A percentile compares a stretch with the other conserved stretches of the same genome.
phyloP scores from a whole-genome alignment of 1,140 invertebrate species.

The Brachionus rubens region DNA sequence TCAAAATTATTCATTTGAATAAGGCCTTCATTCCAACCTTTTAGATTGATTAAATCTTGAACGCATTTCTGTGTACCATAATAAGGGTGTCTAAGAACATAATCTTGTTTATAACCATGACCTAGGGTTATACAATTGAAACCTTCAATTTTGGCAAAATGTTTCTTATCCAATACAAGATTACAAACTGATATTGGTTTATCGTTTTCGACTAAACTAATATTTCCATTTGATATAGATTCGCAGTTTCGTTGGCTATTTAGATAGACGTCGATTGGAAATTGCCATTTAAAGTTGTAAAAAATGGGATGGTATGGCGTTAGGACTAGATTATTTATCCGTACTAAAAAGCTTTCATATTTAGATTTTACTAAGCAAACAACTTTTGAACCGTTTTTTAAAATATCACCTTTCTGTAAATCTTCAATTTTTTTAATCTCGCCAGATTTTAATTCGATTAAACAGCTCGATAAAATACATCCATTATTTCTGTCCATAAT shows the following conservation, averaged over 20 bases:
- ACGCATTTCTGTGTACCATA: slow-evolving; percentile 1
- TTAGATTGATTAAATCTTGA: slow-evolving; percentile 10
- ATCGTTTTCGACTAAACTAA: neutral
- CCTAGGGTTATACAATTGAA: slow-evolving; percentile 32
- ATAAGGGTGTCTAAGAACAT: slow-evolving; percentile 6
- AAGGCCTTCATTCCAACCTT: slow-evolving; percentile 10
- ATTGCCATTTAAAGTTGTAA: neutral
- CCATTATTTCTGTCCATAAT: slow-evolving; percentile 45
- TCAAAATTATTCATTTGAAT: neutral
- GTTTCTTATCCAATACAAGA: slow-evolving; percentile 8
- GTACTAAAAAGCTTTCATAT: neutral
- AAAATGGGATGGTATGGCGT: slow-evolving; percentile 38
- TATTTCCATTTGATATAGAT: neutral
- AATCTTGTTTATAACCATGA: slow-evolving; percentile 16
- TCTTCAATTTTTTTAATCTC: slow-evolving; percentile 3
- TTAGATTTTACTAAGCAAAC: slow-evolving; percentile 25
- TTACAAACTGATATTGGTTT: slow-evolving; percentile 22
- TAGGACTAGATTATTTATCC: slow-evolving; percentile 10
- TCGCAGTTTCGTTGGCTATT: neutral
- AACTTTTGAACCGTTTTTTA: neutral
- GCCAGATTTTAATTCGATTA: neutral
- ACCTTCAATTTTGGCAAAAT: slow-evolving; percentile 8
- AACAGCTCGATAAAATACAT: slow-evolving; percentile 9
- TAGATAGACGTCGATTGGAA: slow-evolving; percentile 4
- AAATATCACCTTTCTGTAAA: slow-evolving; percentile 25